A percentile compares a stretch with the other conserved stretches of the same genome.
Conservation (phyloP, 23 tunicate genomes). For the Ciona savignyi region DNA sequence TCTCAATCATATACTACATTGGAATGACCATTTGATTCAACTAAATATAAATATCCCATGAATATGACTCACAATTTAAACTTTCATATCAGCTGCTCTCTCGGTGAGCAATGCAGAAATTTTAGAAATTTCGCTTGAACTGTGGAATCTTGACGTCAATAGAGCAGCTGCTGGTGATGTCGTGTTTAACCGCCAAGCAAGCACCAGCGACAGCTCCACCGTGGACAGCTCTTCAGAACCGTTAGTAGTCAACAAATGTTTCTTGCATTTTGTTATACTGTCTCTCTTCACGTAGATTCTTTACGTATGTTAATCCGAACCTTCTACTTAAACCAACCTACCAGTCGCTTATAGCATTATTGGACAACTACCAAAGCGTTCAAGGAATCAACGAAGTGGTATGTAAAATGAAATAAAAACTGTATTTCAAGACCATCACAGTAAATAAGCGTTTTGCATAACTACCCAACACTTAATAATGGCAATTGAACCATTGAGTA, state of each 20-base stretch:
- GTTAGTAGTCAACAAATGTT: too few species aligned
- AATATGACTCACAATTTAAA: too few species aligned
- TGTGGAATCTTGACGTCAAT: slow-evolving; percentile 50
- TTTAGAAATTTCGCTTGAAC: slow-evolving; percentile 17
- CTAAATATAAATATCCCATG: too few species aligned
- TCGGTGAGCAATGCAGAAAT: slow-evolving; percentile 31
- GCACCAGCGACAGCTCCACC: slow-evolving; percentile 22
- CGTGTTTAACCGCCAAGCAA: slow-evolving; percentile 32
- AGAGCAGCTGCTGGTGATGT: slow-evolving; percentile 19
- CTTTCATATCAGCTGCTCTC: background rate
- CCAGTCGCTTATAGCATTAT: slow-evolving; percentile 25
- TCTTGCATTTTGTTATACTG: too few species aligned
- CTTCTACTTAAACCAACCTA: slow-evolving; percentile 22
- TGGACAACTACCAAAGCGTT: slow-evolving; percentile 60
- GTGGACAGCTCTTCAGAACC: slow-evolving; percentile 37
- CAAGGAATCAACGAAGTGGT: slow-evolving; percentile 59
- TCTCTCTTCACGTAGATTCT: slow-evolving; percentile 36
- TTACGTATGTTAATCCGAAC: slow-evolving; percentile 51
- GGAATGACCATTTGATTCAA: too few species aligned
- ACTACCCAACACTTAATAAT: too few species aligned
- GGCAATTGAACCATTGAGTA: too few species aligned
- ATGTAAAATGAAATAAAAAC: background rate
- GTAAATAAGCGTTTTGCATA: too few species aligned
- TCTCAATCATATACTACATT: too few species aligned
- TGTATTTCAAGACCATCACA: too few species aligned